Conservation (phyloP, 2,797 vertebrate species). For the Eremophila alpestris region DNA sequence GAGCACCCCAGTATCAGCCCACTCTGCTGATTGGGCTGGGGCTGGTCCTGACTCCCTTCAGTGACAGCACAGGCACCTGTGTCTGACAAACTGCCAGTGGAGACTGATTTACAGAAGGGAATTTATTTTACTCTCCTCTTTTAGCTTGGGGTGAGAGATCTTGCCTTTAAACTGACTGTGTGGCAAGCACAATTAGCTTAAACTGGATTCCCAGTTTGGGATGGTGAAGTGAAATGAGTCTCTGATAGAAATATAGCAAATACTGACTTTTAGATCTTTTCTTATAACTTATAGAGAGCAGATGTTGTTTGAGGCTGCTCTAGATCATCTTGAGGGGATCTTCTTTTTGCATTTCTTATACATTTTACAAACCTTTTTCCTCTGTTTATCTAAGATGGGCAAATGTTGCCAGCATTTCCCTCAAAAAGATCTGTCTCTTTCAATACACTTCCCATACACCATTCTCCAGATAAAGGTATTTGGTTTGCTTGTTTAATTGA, state of each 20-base stretch:
- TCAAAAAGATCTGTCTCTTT: neutral
- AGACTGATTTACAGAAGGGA: neutral
- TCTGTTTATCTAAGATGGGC: neutral
- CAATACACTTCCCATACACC: neutral
- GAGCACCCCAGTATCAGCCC: neutral
- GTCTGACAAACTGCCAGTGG: neutral
- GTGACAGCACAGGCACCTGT: neutral
- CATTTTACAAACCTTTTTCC: neutral
- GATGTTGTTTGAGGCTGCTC: neutral
- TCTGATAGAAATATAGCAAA: neutral
- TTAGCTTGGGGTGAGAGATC: neutral
- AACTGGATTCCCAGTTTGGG: neutral
- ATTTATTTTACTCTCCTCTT: neutral
- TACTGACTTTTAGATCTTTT: neutral
- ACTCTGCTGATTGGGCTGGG: neutral
- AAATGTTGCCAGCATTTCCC: neutral
- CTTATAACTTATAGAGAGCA: neutral
- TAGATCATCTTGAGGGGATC: neutral
- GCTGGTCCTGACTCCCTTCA: neutral
- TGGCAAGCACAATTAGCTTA: neutral
- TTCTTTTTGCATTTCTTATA: neutral
- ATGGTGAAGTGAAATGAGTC: neutral
- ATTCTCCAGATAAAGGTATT: neutral
- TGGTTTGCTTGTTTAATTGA: neutral
- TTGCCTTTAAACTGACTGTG: neutral